These are phyloP conservation scores for Siniperca knerii DNA, from an alignment of 2,113 vertebrate species.

Conservation along the genomic window DNA sequence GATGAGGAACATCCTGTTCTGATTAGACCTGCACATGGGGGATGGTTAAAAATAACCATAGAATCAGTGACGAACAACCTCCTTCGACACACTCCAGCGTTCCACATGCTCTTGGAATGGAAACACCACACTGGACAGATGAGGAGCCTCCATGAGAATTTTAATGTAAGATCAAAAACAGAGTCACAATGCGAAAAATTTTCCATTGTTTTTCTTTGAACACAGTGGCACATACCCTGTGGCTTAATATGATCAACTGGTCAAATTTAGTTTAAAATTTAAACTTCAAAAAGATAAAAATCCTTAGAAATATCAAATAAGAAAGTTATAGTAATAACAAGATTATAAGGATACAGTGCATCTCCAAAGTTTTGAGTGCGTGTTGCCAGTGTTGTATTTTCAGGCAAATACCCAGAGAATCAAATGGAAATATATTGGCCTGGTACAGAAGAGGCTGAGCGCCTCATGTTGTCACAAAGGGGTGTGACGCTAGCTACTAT, in stretches of 20 bases:
- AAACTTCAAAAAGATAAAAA: not conserved
- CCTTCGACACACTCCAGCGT: constrained; percentile 60
- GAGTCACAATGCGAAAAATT: not conserved
- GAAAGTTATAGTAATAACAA: not conserved
- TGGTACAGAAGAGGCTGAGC: not conserved
- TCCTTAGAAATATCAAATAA: not conserved
- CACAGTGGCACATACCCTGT: not conserved
- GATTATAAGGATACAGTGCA: not conserved
- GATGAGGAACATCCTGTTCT: constrained; percentile 80
- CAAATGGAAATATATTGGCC: not conserved
- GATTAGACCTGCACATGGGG: constrained; percentile 78
- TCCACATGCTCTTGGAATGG: constrained; percentile 11
- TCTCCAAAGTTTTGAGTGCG: not conserved
- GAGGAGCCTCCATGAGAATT: constrained; percentile 13
- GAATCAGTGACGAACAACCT: constrained; percentile 80
- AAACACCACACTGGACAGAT: constrained; percentile 35
- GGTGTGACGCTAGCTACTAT: not conserved
- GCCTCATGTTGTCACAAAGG: not conserved
- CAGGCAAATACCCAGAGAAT: not conserved
- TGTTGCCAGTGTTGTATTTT: not conserved
- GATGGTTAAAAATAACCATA: constrained; percentile 79
- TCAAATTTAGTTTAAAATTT: not conserved
- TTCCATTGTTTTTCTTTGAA: not conserved
- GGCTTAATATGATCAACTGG: not conserved
- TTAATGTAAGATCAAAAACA: constrained; percentile 25